Base-by-base conservation (phyloP, 2,797 vertebrate species). In the Danio aesculapii region DNA sequence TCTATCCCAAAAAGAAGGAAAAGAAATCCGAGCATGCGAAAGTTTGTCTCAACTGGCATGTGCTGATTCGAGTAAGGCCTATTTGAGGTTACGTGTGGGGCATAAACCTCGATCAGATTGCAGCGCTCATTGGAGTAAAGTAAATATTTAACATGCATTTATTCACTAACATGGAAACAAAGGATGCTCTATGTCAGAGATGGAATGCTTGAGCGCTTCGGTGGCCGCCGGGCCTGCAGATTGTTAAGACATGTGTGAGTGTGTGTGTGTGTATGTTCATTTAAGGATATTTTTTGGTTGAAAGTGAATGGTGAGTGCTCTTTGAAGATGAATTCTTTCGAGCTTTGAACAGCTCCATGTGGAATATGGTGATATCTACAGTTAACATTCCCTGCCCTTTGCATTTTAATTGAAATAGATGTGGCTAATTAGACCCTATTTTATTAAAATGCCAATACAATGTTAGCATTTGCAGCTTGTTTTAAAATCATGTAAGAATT, bases 81-180 rank as follows among this genome's bases (percentile, higher is more conserved):
- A 13, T 61, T 53, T 12, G 79, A 83, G 83, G 78, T 75, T 86
- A 83, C 21, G 17, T 16, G 67, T 62, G 61, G 62, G 74, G 81
- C 72, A 86, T 83, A 77, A 81, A 87, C 75, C 81, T 86, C 58
- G 43, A 61, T 84, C 81, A 49, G 75, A 86, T 78, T 50, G 49
- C 81, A 75, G n/a, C 58, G 69, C 66, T 75, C 76, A 30, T 74
- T 71, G 79, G 30, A 82, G 84, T 75, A 86, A 81, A 87, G 83
- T 88, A 87, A 89, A 90, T 84, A 85, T 85, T 88, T 76, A 83
- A 81, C 84, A 82, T 88, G 71, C 85, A 85, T 92, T 91, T 91
- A 90, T 84, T 87, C 70, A 75, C 67, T 64, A 81, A 91, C 87
- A 90, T 85, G 85, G 75, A 86, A 90, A 92, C 91, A 93, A 92